A percentile compares a stretch with the other conserved stretches of the same genome.
These are phyloP conservation scores for Xyrauchen texanus DNA, from an alignment of 2,113 vertebrate genomes.

Conservation along the genomic window DNA sequence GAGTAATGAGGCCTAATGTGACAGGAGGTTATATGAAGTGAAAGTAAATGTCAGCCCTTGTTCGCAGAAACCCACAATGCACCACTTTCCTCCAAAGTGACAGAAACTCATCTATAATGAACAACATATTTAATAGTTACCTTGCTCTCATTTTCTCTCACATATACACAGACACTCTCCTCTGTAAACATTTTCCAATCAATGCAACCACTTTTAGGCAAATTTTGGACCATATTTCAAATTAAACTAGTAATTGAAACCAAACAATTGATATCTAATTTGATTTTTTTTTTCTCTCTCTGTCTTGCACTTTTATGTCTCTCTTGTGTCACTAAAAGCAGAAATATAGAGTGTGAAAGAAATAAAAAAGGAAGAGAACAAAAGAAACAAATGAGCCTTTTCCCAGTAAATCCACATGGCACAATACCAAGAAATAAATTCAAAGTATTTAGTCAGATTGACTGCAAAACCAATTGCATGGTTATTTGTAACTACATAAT, in stretches of 20 bases:
- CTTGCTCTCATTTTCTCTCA: neutral
- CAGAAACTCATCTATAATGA: constrained; percentile 26
- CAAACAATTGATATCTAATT: no score
- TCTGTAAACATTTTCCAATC: neutral
- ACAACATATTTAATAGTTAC: neutral
- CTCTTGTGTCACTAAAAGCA: no score
- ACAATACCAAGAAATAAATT: no score
- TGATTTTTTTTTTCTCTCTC: no score
- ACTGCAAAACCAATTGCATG: neutral
- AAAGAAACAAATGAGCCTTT: no score
- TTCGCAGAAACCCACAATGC: constrained; percentile 19
- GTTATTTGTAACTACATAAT: neutral
- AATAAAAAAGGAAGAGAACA: no score
- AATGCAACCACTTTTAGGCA: neutral
- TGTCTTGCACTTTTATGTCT: no score
- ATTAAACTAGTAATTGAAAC: neutral
- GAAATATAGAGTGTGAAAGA: no score
- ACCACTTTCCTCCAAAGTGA: constrained; percentile 5
- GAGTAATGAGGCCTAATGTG: constrained; percentile 31
- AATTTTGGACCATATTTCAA: neutral
- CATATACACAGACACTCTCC: neutral
- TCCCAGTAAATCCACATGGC: no score
- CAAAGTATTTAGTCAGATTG: no score
- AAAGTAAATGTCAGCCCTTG: constrained; percentile 22
- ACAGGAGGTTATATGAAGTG: constrained; percentile 5